Evolutionary conservation across 1,140 invertebrate species (phyloP).

Genomic region (Trichonephila clavipes): DNA sequence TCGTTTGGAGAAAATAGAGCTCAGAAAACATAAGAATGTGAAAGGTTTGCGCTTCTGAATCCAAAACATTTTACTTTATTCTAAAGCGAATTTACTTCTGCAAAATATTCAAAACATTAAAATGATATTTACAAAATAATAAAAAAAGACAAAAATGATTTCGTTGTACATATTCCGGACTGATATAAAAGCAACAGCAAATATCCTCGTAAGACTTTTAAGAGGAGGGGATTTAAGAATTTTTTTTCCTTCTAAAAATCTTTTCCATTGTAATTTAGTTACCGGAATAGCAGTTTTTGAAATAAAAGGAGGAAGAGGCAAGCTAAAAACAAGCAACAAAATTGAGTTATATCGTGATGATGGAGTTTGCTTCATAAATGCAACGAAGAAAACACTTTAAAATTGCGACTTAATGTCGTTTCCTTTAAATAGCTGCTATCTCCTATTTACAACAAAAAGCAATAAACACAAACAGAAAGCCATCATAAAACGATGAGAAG

Average conservation of each 20-base stretch:
- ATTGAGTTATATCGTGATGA: constrained; percentile 50
- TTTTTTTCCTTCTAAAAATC: constrained; percentile 1
- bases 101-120: constrained; percentile 16
- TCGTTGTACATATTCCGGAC: background rate
- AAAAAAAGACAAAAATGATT: background rate
- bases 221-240: background rate
- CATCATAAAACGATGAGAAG: constrained; percentile 72
- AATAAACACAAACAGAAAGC: constrained; percentile 73
- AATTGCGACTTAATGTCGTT: constrained; percentile 63
- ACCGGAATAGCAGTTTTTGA: constrained; percentile 16
- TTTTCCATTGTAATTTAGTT: background rate
- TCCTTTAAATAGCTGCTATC: constrained; percentile 60
- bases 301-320: background rate
- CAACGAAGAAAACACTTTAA: constrained; percentile 46
- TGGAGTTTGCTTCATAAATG: constrained; percentile 44
- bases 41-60: background rate
- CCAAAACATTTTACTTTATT: background rate
- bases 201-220: background rate
- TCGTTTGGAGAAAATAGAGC: too few species aligned
- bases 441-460: constrained; percentile 68
- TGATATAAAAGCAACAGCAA: background rate
- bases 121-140: background rate
- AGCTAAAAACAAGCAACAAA: background rate
- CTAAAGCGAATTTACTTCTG: background rate
- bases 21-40: background rate